Evolutionary conservation across 2,797 vertebrate species (phyloP).

Genomic region (Ptychadena robeensis): DNA sequence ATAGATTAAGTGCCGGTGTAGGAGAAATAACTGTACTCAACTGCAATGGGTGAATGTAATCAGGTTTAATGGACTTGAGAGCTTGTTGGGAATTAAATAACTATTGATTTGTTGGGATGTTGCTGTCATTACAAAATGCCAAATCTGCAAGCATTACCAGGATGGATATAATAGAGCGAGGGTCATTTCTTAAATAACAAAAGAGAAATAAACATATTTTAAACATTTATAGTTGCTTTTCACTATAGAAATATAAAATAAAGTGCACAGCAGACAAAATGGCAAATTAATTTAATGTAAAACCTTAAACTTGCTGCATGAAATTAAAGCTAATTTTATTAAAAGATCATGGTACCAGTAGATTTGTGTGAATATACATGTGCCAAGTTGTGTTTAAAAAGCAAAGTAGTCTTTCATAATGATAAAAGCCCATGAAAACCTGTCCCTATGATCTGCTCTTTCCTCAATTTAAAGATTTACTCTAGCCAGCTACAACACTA

Average conservation of each 20-base stretch:
- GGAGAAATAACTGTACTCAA: conserved; percentile 88
- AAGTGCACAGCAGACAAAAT: background rate
- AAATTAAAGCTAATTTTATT: background rate
- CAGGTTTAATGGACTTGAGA: conserved; percentile 91
- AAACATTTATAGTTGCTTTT: conserved; percentile 4
- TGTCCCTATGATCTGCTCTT: no score
- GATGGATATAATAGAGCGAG: conserved; percentile 81
- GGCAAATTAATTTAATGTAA: background rate
- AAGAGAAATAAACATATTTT: conserved; percentile 39
- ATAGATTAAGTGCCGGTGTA: conserved; percentile 89
- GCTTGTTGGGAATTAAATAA: conserved; percentile 94
- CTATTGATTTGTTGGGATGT: conserved; percentile 91
- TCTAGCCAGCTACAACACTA: background rate
- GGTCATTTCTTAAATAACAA: conserved; percentile 69
- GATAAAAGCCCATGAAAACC: background rate
- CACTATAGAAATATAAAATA: background rate
- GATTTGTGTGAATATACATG: background rate
- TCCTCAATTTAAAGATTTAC: no score
- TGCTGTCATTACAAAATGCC: conserved; percentile 91
- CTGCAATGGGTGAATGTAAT: conserved; percentile 91
- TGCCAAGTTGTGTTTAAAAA: background rate
- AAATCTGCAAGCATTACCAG: conserved; percentile 81
- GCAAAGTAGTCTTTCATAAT: background rate
- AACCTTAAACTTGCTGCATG: background rate
- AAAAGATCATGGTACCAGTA: no score